These are phyloP conservation scores for Gambelia wislizenii DNA, from an alignment of 2,797 vertebrate genomes.

Conservation along the genomic window DNA sequence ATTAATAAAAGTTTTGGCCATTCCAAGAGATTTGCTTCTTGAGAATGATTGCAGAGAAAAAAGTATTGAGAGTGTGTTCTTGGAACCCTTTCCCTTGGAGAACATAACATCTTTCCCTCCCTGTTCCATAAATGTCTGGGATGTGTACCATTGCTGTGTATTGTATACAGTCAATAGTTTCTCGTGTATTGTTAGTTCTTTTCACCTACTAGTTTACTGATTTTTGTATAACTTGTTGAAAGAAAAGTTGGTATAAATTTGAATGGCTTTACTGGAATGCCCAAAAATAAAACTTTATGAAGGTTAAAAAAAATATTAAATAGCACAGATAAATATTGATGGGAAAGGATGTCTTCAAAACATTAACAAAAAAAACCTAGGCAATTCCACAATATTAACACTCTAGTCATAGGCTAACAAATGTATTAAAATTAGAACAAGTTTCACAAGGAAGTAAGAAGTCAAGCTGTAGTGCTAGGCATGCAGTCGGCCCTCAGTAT, in stretches of 20 bases:
- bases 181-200: slow-evolving; percentile 5
- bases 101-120: not conserved
- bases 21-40: slow-evolving; percentile 38
- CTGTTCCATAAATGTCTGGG: slow-evolving; percentile 7
- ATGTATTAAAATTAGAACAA: slow-evolving; percentile 30
- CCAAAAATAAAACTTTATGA: slow-evolving; percentile 59
- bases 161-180: slow-evolving; percentile 1
- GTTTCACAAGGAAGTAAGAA: not conserved
- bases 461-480: not conserved
- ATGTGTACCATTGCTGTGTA: slow-evolving; percentile 11
- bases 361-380: slow-evolving; percentile 16
- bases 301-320: not conserved
- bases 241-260: slow-evolving; percentile 2
- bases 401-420: not conserved
- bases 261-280: not conserved
- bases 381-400: not conserved
- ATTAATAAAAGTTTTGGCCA: not conserved
- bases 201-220: slow-evolving; percentile 17
- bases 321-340: slow-evolving; percentile 7
- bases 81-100: slow-evolving; percentile 22
- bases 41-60: slow-evolving; percentile 30
- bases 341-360: slow-evolving; percentile 26
- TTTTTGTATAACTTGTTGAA: not conserved
- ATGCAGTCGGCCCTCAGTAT: too few relatives aligned
- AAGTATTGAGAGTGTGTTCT: slow-evolving; percentile 8